These are phyloP conservation scores for Thalassoma bifasciatum DNA, from an alignment of 2,113 vertebrate genomes.

Conservation along the genomic window DNA sequence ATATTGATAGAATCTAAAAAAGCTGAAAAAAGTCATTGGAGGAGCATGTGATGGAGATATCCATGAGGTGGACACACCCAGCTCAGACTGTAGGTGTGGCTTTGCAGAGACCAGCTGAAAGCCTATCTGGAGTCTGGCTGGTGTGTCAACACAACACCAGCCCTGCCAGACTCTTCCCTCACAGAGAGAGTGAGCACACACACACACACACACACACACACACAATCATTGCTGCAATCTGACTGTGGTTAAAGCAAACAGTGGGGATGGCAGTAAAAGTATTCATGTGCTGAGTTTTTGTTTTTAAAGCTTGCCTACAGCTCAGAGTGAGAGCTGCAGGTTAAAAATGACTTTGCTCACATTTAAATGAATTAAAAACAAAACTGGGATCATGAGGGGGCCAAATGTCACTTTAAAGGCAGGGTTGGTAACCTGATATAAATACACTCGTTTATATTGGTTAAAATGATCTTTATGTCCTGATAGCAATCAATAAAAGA, in stretches of 20 bases:
- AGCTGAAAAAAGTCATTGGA: neutral
- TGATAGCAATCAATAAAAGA: too few relatives aligned
- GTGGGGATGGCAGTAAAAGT: conserved; percentile 19
- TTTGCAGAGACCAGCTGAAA: neutral
- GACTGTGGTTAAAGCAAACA: conserved; percentile 56
- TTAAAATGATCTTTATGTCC: too few relatives aligned
- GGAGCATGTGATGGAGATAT: too few relatives aligned
- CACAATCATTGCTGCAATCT: conserved; percentile 48
- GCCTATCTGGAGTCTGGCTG: neutral
- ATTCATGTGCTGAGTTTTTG: conserved; percentile 34
- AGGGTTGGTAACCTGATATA: too few relatives aligned
- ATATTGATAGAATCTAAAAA: neutral
- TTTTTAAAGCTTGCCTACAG: conserved; percentile 34
- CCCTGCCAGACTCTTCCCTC: neutral
- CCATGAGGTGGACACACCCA: conserved; percentile 10
- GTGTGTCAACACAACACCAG: conserved; percentile 45
- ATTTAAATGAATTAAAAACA: conserved; percentile 24
- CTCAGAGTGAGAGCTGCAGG: conserved; percentile 30
- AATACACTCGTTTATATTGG: too few relatives aligned
- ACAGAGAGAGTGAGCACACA: conserved; percentile 24
- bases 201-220: conserved; percentile 23
- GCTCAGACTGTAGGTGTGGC: conserved; percentile 31
- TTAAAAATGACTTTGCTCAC: conserved; percentile 2
- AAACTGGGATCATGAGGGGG: conserved; percentile 32
- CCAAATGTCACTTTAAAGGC: too few relatives aligned